These are phyloP conservation scores for Cremastinae sp. DNA, from an alignment of 2,888 invertebrate genomes.

Conservation along the genomic window DNA sequence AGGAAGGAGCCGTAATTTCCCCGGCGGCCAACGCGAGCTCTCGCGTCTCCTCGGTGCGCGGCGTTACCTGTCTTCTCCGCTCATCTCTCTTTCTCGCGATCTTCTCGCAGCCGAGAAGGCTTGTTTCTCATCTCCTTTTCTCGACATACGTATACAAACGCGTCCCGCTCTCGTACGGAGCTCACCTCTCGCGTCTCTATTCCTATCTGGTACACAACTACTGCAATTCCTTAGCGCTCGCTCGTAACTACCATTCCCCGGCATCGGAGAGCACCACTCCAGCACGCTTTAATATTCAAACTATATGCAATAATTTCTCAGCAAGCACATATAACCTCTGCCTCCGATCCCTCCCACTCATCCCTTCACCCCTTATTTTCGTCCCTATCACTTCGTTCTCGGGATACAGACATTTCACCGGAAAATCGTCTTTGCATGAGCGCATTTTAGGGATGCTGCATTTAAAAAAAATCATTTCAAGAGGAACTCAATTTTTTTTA, in stretches of 20 bases:
- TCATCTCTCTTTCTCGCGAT: slow-evolving; percentile 66
- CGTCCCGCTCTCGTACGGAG: slow-evolving; percentile 43
- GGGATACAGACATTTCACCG: not conserved
- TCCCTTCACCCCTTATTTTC: slow-evolving; percentile 32
- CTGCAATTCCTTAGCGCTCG: slow-evolving; percentile 54
- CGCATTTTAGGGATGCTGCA: no score
- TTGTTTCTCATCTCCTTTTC: slow-evolving; percentile 53
- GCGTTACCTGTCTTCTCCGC: slow-evolving; percentile 75
- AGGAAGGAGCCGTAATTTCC: slow-evolving; percentile 79
- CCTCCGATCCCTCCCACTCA: slow-evolving; percentile 43
- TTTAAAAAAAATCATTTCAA: not conserved
- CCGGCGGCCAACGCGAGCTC: slow-evolving; percentile 76
- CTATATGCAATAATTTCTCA: slow-evolving; percentile 80
- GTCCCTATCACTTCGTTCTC: no score
- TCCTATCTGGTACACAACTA: slow-evolving; percentile 32
- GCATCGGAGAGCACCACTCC: slow-evolving; percentile 67
- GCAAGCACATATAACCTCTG: slow-evolving; percentile 74
- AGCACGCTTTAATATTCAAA: slow-evolving; percentile 79
- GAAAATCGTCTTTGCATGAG: slow-evolving; percentile 1
- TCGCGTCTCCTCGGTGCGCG: slow-evolving; percentile 75
- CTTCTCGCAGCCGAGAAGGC: slow-evolving; percentile 45
- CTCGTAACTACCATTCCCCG: slow-evolving; percentile 61
- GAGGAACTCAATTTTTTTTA: not conserved
- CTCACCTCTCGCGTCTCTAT: slow-evolving; percentile 57
- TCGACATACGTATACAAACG: slow-evolving; percentile 12